Base-by-base conservation (phyloP, 2,888 invertebrate genomes). In the Aquatica leii region DNA sequence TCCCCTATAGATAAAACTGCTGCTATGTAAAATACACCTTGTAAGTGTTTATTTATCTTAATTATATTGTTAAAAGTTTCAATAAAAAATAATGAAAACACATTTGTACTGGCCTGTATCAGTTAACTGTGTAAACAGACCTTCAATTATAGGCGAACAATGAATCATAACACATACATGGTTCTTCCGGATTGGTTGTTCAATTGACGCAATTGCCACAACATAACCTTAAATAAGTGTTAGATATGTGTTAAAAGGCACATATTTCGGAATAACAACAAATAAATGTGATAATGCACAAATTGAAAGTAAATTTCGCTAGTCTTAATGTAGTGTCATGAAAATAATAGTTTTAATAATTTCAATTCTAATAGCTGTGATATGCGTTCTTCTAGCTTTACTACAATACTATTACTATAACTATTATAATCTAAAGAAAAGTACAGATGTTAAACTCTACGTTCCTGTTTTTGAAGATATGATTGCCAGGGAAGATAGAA, bases 381-480 rank as follows among this genome's bases (percentile, higher is more conserved):
- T 81, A 76, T 80, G 80, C 73, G 76, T 80, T 52, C 71, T 81
- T 68, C 54, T 81, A 65, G 76, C 77, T 66, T 66, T 80, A 67
- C 71, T 81, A 20, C 80, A 81, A 70, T 77, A 80, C 69, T 80
- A 77, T 61, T 78, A 78, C 65, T 72, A 78, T 65, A 72, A 74
- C 66, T 71, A 71, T 51, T 73, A 71, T 46, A 46, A 11, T 56
- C 37, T 24, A 63, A 75, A 66, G 69, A 76, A 63, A 76, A 69
- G 59, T 71, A 74, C 70, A 17, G 63, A 67, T 59, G 70, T 73
- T 20, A 76, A 73, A 52, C 70, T 71, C 40, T 75, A 77, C 59
- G 72, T 73, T 60, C 80, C 81, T 52, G 70, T 77, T 48, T 82
- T 81, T 68, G 78, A 79, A 63, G 81, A 82, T 71, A 70, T 81